phyloP scores from a whole-genome alignment of 2,113 vertebrate species.

The Aegithalos caudatus region DNA sequence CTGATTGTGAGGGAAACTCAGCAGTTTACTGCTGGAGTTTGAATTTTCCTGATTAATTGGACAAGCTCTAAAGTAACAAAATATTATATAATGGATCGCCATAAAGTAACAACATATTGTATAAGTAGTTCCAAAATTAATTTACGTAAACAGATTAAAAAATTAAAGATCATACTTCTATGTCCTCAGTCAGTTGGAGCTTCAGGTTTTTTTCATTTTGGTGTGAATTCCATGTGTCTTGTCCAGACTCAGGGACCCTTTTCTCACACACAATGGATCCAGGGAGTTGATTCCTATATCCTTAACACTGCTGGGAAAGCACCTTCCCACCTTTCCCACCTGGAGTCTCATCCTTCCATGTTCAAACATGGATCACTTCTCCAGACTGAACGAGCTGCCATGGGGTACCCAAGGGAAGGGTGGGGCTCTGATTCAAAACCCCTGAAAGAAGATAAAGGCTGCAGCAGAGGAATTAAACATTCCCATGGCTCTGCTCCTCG shows the following conservation, averaged over 20 bases:
- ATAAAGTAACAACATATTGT: background rate
- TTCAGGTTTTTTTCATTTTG: background rate
- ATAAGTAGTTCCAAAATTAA: background rate
- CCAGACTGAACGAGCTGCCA: fast-evolving
- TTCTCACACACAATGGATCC: background rate
- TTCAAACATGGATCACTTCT: background rate
- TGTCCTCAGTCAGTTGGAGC: background rate
- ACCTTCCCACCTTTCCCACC: too few relatives aligned
- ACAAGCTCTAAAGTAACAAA: background rate
- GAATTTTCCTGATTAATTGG: fast-evolving
- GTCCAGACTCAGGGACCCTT: background rate
- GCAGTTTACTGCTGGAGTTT: background rate
- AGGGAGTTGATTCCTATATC: background rate
- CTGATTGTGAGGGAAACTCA: background rate
- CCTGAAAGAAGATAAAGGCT: background rate
- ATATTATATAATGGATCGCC: too few relatives aligned
- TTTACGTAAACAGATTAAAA: background rate
- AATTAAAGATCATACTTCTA: background rate
- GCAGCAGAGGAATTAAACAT: background rate
- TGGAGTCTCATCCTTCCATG: background rate
- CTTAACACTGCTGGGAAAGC: fast-evolving
- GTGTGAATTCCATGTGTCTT: background rate
- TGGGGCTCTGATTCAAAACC: too few relatives aligned
- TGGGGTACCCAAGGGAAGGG: background rate
- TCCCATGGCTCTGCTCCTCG: background rate